Evolutionary conservation across 2,797 vertebrate genomes (phyloP).

Genomic region (Labroides dimidiatus): DNA sequence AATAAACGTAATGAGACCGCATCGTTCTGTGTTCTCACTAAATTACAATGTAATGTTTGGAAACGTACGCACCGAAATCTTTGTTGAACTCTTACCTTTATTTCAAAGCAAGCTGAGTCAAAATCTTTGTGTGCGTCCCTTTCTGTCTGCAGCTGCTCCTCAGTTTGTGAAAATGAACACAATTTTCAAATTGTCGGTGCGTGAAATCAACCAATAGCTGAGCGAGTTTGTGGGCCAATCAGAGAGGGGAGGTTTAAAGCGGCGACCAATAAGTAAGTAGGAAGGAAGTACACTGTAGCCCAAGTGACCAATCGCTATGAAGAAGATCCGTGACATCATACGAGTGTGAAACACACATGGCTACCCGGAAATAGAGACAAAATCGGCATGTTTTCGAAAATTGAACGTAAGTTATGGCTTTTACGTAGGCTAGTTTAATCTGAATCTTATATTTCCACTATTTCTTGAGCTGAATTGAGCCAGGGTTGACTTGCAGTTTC

Average conservation of each 20-base stretch:
- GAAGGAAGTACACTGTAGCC: fast-evolving
- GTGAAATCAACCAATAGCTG: conserved; percentile 63
- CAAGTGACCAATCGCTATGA: conserved; percentile 36
- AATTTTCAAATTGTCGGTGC: conserved; percentile 72
- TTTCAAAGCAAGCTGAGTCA: fast-evolving
- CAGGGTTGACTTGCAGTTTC: no score
- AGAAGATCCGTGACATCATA: not conserved
- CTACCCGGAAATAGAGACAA: no score
- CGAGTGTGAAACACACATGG: no score
- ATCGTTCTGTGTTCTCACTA: not conserved
- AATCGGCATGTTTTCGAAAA: no score
- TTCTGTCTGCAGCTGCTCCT: not conserved
- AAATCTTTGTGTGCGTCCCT: not conserved
- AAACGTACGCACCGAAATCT: not conserved
- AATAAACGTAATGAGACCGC: no score
- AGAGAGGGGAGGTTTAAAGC: conserved; percentile 73
- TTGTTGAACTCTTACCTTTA: conserved; percentile 2
- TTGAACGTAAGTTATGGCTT: no score
- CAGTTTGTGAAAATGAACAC: not conserved
- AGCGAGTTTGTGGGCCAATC: conserved; percentile 64
- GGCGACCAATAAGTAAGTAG: conserved; percentile 63
- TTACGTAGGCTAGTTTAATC: no score
- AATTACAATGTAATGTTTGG: not conserved
- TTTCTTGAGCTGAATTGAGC: no score
- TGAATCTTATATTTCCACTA: no score